A percentile compares a stretch with the other conserved stretches of the same genome.
Evolutionary conservation across 2,797 vertebrate species (phyloP).

Genomic region (Buceros bicornis): DNA sequence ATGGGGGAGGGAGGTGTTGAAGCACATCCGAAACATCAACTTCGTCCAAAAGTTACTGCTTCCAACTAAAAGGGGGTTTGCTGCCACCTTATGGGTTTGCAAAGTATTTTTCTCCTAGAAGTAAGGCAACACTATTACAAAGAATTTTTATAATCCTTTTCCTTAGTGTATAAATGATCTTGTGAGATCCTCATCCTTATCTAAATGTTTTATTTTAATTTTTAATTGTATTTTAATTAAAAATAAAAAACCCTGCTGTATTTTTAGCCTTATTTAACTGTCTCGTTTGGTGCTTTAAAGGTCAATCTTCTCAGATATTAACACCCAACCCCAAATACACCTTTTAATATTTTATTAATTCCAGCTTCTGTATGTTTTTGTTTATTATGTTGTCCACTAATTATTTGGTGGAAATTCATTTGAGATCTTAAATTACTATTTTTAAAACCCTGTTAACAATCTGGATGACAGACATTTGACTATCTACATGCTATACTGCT

Average conservation of each 20-base stretch:
- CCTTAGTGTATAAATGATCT: background rate
- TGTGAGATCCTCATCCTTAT: background rate
- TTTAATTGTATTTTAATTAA: background rate
- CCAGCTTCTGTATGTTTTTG: background rate
- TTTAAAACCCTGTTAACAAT: background rate
- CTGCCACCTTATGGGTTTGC: conserved; percentile 69
- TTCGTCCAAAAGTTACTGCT: background rate
- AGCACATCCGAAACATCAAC: background rate
- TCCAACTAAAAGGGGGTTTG: conserved; percentile 46
- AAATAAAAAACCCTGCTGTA: rapidly evolving
- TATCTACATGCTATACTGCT: background rate
- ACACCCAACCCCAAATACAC: background rate
- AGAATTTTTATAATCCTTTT: background rate
- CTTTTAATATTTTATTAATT: background rate
- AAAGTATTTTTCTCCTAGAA: background rate
- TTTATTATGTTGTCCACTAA: background rate
- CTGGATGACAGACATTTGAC: background rate
- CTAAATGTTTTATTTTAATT: background rate
- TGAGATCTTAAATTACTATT: background rate
- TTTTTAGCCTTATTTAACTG: background rate
- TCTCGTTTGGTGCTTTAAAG: background rate
- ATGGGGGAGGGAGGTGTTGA: background rate
- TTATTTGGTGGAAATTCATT: background rate
- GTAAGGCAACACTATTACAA: background rate
- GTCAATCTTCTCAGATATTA: background rate